Evolutionary conservation across 2,888 invertebrate species (phyloP), one percentile per base, ranked within the genome.

Genomic region (Itoplectis maculator): DNA sequence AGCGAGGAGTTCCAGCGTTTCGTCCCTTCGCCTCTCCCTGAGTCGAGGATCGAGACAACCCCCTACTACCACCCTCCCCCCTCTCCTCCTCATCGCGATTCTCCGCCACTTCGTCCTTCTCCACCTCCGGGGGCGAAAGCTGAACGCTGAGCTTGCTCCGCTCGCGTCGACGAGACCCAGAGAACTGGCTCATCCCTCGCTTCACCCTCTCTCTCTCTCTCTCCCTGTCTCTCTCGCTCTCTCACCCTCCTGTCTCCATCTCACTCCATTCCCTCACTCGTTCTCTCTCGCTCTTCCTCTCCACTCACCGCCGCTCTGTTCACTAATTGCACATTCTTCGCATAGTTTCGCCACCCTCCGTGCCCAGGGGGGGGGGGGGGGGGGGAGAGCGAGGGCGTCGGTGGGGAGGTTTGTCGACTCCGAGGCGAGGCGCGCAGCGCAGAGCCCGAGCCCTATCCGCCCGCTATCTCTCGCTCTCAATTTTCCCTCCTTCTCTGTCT

Each of bases 291-390:
- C 88, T 87, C 87, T 86, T 86, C 89, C 89, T 89, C 88, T 88
- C 93, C 93, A 93, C 94, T 88, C 89, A 89, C 94, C 83, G 94
- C 94, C 95, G 94, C 95, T 95, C 95, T 91, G 95, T 95, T 96
- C 97, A 97, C 97, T 97, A 97, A 97, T 97, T 97, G 97, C 97
- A 96, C 97, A 97, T 97, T 97, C 97, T 97, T 97, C 96, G 96
- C 97, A 97, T 97, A 97, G 97, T 97, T 97, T 96, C 96, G 95
- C 95, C 95, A 95, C 89, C 91, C 91, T 88, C 88, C 78, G 81
- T 77, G 81, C 65, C 69, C 80, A 29, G 29, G 75, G 69, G 69
- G 65, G 80, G 68, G 80, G 79, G 83, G 29, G 29, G 29, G 29
- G 80, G 84, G 93, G 93, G n/a, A n/a, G n/a, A n/a, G n/a, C n/a